Evolutionary conservation across 2,888 invertebrate species (phyloP), one percentile per base, ranked within the genome.

Genomic region (Biston stratarius): DNA sequence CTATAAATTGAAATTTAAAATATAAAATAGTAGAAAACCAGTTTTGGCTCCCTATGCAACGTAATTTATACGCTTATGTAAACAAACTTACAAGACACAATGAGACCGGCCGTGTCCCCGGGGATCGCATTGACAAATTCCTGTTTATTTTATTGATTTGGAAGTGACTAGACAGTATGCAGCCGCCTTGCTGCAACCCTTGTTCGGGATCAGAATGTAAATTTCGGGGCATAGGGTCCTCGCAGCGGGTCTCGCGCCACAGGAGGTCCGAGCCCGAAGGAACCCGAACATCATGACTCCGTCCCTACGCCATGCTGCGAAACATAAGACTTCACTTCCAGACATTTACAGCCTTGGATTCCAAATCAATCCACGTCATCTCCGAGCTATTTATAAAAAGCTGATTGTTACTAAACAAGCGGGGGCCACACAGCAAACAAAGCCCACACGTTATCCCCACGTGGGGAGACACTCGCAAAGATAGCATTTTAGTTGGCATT

Each of bases 271-370:
- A 65, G 64, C 80, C 77, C 78, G 82, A 78, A 81, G 82, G 79
- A 62, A 44, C 40, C 42, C 57, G 38, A 67, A 53, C 82, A 79
- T 85, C 87, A 84, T 85, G 85, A 79, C 84, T 85, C 83, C 87
- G 86, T 88, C 88, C 88, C 87, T 84, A 80, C 88, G 77, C 81
- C 93, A 93, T 83, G 93, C 93, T 91, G 93, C 80, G 93, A 86
- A 88, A 94, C 93, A 93, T 87, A 90, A 86, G 81, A 91, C 91
- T 86, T 85, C 90, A 89, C 92, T 94, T 91, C 82, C 77, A 85
- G 83, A 81, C 84, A 82, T 86, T 83, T 85, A 80, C 77, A 78
- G 76, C 77, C 82, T 83, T 77, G 81, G 79, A 81, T 80, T 83
- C 85, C 81, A 84, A 84, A 92, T 92, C 89, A 90, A 92, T 91